Percentiles rank a stretch among this genome's conserved stretches.
Evolutionary conservation across 2,797 vertebrate species (phyloP).

Genomic region (Forpus xanthops): DNA sequence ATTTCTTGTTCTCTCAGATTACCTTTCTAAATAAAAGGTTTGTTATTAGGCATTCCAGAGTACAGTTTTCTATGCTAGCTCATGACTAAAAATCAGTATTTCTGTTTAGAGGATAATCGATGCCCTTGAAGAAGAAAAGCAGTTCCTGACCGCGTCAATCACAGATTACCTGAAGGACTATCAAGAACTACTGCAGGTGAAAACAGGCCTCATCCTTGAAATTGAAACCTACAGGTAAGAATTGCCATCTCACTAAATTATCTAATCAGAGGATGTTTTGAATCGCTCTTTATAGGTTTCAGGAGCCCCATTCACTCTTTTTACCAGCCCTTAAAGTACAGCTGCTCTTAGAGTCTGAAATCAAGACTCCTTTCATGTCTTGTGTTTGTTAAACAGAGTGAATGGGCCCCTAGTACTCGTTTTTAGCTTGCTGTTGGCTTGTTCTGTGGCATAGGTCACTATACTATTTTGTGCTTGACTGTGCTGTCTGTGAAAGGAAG

Average conservation of each 20-base stretch:
- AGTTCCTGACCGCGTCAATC: constrained; percentile 80
- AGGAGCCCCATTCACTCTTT: neutral
- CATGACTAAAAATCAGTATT: neutral
- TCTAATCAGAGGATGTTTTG: neutral
- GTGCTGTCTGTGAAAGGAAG: neutral
- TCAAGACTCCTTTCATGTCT: neutral
- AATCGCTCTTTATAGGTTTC: neutral
- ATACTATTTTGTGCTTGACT: neutral
- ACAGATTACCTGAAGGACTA: constrained; percentile 86
- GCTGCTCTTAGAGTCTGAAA: neutral
- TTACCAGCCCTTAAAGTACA: neutral
- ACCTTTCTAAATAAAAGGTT: neutral
- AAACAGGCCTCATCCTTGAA: constrained; percentile 90
- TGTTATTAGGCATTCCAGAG: neutral
- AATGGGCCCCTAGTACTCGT: neutral
- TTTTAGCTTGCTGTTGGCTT: neutral
- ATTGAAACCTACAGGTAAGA: constrained; percentile 92
- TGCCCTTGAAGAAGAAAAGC: constrained; percentile 87
- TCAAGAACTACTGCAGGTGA: constrained; percentile 90
- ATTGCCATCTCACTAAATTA: neutral
- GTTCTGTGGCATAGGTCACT: neutral
- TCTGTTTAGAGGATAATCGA: constrained; percentile 83
- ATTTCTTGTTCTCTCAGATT: neutral
- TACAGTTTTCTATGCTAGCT: neutral
- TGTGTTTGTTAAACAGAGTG: neutral